These are phyloP conservation scores for Noctua janthe DNA, from an alignment of 2,888 invertebrate genomes.

Conservation along the genomic window DNA sequence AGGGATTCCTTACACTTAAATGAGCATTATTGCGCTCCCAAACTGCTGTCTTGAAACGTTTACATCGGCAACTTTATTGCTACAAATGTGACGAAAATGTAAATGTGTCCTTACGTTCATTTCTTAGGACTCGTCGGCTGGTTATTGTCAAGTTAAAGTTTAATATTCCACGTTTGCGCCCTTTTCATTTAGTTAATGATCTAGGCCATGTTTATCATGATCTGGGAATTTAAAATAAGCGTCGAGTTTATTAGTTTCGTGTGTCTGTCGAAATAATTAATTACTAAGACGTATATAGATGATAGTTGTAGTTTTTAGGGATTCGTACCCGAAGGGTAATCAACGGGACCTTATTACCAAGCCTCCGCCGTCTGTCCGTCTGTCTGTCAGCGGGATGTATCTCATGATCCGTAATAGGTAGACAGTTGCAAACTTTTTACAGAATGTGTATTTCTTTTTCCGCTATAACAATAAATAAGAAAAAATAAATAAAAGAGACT, in stretches of 20 bases:
- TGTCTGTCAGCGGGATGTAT: too few relatives aligned
- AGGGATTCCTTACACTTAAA: constrained; percentile 77
- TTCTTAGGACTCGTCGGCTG: constrained; percentile 72
- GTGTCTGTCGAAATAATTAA: not conserved
- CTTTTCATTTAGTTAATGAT: constrained; percentile 59
- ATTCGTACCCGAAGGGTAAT: too few relatives aligned
- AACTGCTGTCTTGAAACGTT: constrained; percentile 81
- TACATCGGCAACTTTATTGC: constrained; percentile 82
- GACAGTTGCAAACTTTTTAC: too few relatives aligned
- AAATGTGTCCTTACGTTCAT: constrained; percentile 75
- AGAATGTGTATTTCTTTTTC: too few relatives aligned
- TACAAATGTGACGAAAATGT: constrained; percentile 85
- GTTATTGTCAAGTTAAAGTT: constrained; percentile 74
- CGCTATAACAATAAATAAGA: too few relatives aligned
- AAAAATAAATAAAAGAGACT: too few relatives aligned
- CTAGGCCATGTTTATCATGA: constrained; percentile 33
- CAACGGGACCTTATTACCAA: too few relatives aligned
- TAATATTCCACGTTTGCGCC: constrained; percentile 63
- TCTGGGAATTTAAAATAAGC: constrained; percentile 28
- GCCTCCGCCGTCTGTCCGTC: too few relatives aligned
- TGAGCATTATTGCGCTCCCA: constrained; percentile 80
- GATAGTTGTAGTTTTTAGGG: too few relatives aligned
- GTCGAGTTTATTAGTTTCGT: constrained; percentile 23
- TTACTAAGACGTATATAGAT: constrained; percentile 10
- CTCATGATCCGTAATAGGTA: too few relatives aligned